Conservation (phyloP, 2,797 vertebrate species). For the Vireo griseus region DNA sequence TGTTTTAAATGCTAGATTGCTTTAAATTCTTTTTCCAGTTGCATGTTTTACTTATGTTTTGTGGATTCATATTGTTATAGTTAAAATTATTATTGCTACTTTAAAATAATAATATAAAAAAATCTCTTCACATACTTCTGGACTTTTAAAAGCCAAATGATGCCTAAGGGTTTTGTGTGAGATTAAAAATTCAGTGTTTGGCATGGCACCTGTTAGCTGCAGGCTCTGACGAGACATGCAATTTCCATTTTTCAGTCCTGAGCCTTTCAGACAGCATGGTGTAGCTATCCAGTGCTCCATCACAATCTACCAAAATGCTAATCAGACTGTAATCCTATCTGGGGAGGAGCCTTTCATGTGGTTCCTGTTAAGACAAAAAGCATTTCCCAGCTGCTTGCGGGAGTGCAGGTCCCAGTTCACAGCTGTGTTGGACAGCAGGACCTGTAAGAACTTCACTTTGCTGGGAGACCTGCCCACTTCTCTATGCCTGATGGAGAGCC, state of each 20-base stretch:
- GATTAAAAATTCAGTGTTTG: neutral
- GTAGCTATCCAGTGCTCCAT: neutral
- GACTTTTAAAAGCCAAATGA: neutral
- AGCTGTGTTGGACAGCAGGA: neutral
- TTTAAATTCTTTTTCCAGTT: neutral
- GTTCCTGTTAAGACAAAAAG: slow-evolving; percentile 18
- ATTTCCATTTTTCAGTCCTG: neutral
- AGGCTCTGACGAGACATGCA: neutral
- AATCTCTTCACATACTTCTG: neutral
- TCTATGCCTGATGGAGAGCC: neutral
- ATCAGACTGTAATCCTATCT: slow-evolving; percentile 14
- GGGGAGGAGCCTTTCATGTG: slow-evolving; percentile 51
- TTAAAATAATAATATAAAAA: neutral
- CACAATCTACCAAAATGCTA: neutral
- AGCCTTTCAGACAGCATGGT: neutral
- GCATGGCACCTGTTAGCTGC: slow-evolving; percentile 13
- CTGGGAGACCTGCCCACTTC: neutral
- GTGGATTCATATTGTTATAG: neutral
- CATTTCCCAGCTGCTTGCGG: neutral
- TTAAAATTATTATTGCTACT: neutral
- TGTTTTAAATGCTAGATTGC: neutral
- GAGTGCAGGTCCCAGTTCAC: neutral
- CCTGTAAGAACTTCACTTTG: neutral
- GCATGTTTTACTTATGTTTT: neutral
- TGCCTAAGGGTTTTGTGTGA: neutral